Evolutionary conservation across 2,113 vertebrate genomes (phyloP).

Genomic region (Sardina pilchardus): DNA sequence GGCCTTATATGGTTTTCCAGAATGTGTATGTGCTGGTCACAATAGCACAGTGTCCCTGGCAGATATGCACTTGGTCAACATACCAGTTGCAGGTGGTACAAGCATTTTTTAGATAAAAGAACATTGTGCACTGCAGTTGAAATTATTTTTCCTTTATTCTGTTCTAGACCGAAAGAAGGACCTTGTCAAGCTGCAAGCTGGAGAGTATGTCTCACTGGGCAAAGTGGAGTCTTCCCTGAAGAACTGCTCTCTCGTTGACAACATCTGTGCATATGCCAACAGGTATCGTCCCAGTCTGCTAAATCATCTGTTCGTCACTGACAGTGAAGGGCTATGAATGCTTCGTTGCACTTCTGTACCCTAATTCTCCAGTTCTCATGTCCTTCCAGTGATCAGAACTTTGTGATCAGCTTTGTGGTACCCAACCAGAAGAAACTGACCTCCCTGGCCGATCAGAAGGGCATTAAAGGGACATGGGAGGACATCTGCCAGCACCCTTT

Average conservation of each 20-base stretch:
- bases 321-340: neutral
- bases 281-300: conserved; percentile 71
- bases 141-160: neutral
- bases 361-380: neutral
- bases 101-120: neutral
- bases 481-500: conserved; percentile 90
- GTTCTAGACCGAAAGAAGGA: conserved; percentile 93
- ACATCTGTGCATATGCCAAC: conserved; percentile 97
- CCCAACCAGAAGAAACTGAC: conserved; percentile 91
- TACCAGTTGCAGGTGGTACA: neutral
- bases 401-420: conserved; percentile 97
- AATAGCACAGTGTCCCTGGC: neutral
- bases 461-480: conserved; percentile 80
- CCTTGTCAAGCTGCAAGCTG: conserved; percentile 94
- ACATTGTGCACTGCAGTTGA: neutral
- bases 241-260: conserved; percentile 90
- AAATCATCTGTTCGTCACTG: neutral
- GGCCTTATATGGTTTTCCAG: neutral
- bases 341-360: neutral
- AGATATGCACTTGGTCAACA: too few species aligned
- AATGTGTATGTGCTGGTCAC: conserved; percentile 31
- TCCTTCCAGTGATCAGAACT: conserved; percentile 87
- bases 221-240: conserved; percentile 96
- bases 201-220: conserved; percentile 95
- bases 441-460: conserved; percentile 81